A percentile compares a stretch with the other conserved stretches of the same genome.
phyloP scores from a whole-genome alignment of 2,113 vertebrate species.

The Turdus rufiventris region DNA sequence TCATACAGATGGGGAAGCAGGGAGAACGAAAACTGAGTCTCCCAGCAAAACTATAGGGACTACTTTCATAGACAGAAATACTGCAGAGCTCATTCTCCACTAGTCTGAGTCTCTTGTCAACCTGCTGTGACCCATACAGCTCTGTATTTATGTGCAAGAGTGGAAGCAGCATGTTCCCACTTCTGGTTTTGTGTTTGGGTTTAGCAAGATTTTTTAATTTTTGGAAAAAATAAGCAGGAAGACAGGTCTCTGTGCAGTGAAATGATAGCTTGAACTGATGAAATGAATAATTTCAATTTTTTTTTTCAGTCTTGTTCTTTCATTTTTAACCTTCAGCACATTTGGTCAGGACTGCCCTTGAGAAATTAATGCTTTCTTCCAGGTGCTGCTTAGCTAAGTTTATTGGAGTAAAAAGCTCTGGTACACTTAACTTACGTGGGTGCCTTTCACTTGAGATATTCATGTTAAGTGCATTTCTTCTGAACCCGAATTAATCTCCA shows the following conservation, averaged over 20 bases:
- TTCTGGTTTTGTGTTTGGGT: not conserved
- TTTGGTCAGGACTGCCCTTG: not conserved
- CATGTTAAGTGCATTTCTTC: not conserved
- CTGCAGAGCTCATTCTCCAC: not conserved
- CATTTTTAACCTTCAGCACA: not conserved
- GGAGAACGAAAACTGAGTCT: not conserved
- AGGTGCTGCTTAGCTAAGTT: not conserved
- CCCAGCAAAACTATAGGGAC: not conserved
- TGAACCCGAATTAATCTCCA: not conserved
- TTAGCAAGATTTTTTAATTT: not conserved
- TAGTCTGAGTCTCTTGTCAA: not conserved
- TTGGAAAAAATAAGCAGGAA: not conserved
- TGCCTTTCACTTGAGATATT: slow-evolving; percentile 9
- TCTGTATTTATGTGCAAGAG: not conserved
- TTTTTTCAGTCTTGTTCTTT: not conserved
- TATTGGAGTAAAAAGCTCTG: not conserved
- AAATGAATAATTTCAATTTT: not conserved
- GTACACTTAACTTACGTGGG: not conserved
- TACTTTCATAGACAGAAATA: not conserved
- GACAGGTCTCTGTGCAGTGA: not conserved
- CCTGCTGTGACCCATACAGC: not conserved
- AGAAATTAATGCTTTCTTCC: not conserved
- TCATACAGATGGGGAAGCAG: not conserved
- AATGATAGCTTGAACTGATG: not conserved
- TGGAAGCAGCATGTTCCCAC: not conserved